A percentile compares a stretch with the other conserved stretches of the same genome.
Evolutionary conservation across 2,888 invertebrate genomes (phyloP).

Genomic region (Ophion ventricosus): DNA sequence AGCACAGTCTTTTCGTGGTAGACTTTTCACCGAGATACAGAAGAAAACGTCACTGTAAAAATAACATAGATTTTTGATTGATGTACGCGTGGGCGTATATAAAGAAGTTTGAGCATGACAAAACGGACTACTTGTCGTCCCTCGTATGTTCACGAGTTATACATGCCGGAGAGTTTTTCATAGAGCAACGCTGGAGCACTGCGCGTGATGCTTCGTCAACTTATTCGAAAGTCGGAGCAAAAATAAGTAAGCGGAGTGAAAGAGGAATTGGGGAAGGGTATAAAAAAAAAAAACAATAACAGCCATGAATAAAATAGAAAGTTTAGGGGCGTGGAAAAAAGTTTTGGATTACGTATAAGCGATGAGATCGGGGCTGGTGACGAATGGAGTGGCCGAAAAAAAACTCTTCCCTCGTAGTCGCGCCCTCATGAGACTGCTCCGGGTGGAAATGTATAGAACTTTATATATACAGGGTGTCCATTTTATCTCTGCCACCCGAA

Average conservation of each 20-base stretch:
- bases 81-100: too few species aligned
- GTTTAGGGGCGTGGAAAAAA: slow-evolving; percentile 48
- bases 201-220: slow-evolving; percentile 64
- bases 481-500: too few species aligned
- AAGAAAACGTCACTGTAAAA: too few species aligned
- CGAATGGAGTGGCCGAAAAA: slow-evolving; percentile 28
- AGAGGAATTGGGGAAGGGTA: slow-evolving; percentile 17
- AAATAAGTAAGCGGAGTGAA: slow-evolving; percentile 37
- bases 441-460: slow-evolving; percentile 9
- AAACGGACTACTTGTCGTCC: slow-evolving; percentile 13
- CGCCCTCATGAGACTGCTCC: slow-evolving; percentile 28
- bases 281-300: slow-evolving; percentile 54
- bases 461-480: slow-evolving; percentile 41
- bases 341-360: slow-evolving; percentile 33
- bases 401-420: slow-evolving; percentile 36
- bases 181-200: slow-evolving; percentile 29
- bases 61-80: too few species aligned
- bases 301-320: slow-evolving; percentile 58
- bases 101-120: slow-evolving; percentile 47
- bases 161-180: slow-evolving; percentile 39
- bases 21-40: too few species aligned
- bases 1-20: too few species aligned
- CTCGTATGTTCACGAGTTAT: too few species aligned
- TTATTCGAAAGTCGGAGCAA: slow-evolving; percentile 58
- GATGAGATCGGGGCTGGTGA: slow-evolving; percentile 20